Base-by-base conservation (phyloP, 2,113 vertebrate species). In the Anthoscopus minutus region DNA sequence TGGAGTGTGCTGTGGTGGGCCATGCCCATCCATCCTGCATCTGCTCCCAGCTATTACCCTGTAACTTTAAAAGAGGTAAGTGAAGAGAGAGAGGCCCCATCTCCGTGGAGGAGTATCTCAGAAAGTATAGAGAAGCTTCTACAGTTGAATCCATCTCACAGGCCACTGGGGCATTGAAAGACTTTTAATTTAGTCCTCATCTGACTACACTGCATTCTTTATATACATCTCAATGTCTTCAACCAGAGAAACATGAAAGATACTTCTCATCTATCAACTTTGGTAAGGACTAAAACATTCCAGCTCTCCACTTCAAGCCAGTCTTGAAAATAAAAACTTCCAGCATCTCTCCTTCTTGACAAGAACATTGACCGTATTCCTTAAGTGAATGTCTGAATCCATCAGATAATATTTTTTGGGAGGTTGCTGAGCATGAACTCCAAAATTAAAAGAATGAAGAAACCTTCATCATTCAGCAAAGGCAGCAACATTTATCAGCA, bases 91-190 rank as follows among this genome's bases (percentile, higher is more conserved):
- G 17, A 57, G 2, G 16, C 6, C 24, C 27, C 16, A 4, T 60
- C 44, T 33, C 20, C 0, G 0, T 30, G 60, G n/a, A 70, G 31
- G 30, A 51, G 8, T 8, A 45, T 48, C n/a, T 71, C n/a, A 13
- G 61, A 18, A 77, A 64, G 16, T 11, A 37, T 1, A n/a, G 30
- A 51, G 35, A 58, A 76, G 23, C 20, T 30, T 40, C 33, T 11
- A 11, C 13, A 6, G 19, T 23, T 72, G 19, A 66, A 48, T 44
- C 48, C 9, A 6, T 51, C 37, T 22, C 3, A 27, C 58, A 45
- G 37, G 38, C 53, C 9, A 7, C 53, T 31, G 17, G 18, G 25
- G 35, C 65, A 61, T 40, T 35, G 37, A 48, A 81, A 86, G 33
- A 22, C 31, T 77, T 38, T 6, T 53, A 15, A 13, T 87, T 48